Evolutionary conservation across 2,113 vertebrate genomes (phyloP), one percentile per base, ranked within the genome.

Genomic region (Platysternon megacephalum): DNA sequence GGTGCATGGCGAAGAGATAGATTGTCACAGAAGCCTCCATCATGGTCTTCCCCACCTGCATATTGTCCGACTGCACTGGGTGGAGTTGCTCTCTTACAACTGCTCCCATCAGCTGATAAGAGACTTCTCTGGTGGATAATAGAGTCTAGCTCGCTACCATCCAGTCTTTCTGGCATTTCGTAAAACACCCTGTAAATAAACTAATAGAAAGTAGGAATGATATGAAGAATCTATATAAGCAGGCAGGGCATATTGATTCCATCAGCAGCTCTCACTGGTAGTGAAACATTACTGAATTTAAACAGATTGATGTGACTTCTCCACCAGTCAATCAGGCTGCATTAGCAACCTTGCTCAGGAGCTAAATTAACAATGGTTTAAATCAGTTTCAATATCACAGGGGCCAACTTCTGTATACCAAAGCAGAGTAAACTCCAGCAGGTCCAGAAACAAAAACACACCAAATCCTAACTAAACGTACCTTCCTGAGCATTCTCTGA

Each of bases 221-320:
- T 1, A 84, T 11, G 5, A 46, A 9, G 8, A 65, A 44, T 44
- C 81, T 7, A 7, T 49, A 13, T 58, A 53, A 72, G 7, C 46
- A 53, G 16, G 4, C 13, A 79, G 3, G 6, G 17, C 39, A 32
- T 32, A 93, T 89, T 46, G 53, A 5, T 89, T 82, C 84, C 61
- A 65, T 87, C 88, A 94, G 86, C 48, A 82, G 39, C 22, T 85
- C 49, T 87, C 93, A 74, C 80, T 55, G 8, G 49, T 35, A 82
- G 39, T 82, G 78, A 82, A 46, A 28, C 13, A 58, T 85, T 84
- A 79, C 17, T 87, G 72, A 87, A 74, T 87, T 84, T 84, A 61
- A 91, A n/a, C 11, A 85, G 46, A 89, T 44, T 74, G 80, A 87
- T 44, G 8, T 9, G 8, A 49, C 76, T 89, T 89, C 51, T 58